phyloP scores from a whole-genome alignment of 2,888 invertebrate species.

The Lacanobia oleracea region DNA sequence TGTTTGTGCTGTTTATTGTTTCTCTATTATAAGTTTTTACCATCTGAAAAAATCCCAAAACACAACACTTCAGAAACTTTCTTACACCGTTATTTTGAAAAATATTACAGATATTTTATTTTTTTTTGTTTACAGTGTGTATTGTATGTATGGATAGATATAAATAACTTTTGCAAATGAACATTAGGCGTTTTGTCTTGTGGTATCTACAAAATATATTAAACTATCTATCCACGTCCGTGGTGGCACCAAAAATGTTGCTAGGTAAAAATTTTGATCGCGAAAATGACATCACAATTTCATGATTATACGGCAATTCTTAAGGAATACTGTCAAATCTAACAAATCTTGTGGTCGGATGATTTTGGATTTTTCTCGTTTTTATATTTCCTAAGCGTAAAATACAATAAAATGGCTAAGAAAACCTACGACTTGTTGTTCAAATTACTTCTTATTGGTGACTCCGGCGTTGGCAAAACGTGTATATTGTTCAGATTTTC shows the following conservation, averaged over 20 bases:
- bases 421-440: constrained; percentile 98
- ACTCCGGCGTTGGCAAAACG: constrained; percentile 98
- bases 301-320: constrained; percentile 37
- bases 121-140: too few relatives aligned
- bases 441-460: constrained; percentile 97
- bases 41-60: too few relatives aligned
- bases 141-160: too few relatives aligned
- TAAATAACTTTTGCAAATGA: too few relatives aligned
- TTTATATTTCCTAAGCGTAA: constrained; percentile 66
- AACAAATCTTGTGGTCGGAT: constrained; percentile 71
- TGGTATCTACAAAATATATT: too few relatives aligned
- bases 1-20: too few relatives aligned
- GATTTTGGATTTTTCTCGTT: constrained; percentile 73
- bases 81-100: too few relatives aligned
- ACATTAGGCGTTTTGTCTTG: too few relatives aligned
- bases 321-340: constrained; percentile 66
- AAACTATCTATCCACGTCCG: too few relatives aligned
- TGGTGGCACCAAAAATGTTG: constrained; percentile 8
- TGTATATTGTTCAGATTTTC: constrained; percentile 98
- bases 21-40: too few relatives aligned
- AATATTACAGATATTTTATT: too few relatives aligned
- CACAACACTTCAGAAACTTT: too few relatives aligned
- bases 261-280: constrained; percentile 1
- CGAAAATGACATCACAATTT: constrained; percentile 55
- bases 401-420: constrained; percentile 94